Evolutionary conservation across 2,113 vertebrate genomes (phyloP), one percentile per base, ranked within the genome.

Genomic region (Silurus glanis): DNA sequence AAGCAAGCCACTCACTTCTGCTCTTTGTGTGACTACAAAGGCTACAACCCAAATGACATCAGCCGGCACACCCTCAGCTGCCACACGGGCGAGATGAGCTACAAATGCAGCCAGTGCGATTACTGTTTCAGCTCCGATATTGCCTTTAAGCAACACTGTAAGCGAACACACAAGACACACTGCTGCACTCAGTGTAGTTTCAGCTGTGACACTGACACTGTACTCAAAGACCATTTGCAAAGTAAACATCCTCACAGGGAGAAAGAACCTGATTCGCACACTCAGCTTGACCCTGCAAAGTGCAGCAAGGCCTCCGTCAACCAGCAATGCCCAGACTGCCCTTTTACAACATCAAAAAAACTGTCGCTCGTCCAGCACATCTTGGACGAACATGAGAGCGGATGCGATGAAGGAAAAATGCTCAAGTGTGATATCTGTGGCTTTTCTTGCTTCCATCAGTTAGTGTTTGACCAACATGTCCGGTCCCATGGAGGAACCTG

Each of bases 401-500:
- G 91, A 0, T 64, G 89, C 0, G 17, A 85, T 0, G 93, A 93
- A 74, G 95, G 95, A 66, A 94, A 93, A 82, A 92, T 93, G 0
- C 93, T 98, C 49, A 94, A 0, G 55, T 99, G 98, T 89, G 95
- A 96, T 55, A 94, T 95, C 23, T 99, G 98, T 0, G 93, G 94
- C 81, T 99, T 99, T 0, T 7, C 94, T 0, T 99, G 98, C 91
- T 87, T 59, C 53, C 96, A 98, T 88, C 97, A 97, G 90, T 92
- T 98, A 47, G 97, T 99, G 61, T 93, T 97, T 0, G 97, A 99
- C 92, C 97, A 98, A 89, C 98, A 99, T 4, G 92, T 97, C 64
- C 97, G 97, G n/a, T 96, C 96, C 1, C 98, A 98, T 0, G 97
- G 97, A 2, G 97, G 96, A 25, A 97, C 96, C 14, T 95, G 97